These are phyloP conservation scores for Cinclus cinclus DNA, from an alignment of 2,113 vertebrate species.

Conservation along the genomic window DNA sequence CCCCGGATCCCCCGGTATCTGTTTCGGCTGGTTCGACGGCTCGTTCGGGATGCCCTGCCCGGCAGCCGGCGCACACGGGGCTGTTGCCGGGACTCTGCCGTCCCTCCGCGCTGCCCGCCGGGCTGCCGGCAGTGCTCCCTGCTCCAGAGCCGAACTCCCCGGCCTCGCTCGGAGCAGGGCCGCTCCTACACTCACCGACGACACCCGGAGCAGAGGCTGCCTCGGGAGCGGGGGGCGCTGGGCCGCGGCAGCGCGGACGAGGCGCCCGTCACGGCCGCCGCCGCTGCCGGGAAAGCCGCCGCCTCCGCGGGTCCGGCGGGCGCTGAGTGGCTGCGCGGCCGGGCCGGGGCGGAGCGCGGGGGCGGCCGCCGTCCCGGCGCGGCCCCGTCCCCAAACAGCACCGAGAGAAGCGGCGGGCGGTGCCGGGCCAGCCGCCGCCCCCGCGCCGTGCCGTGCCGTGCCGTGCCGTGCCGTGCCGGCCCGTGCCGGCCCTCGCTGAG, in stretches of 20 bases:
- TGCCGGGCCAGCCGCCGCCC: too few species aligned
- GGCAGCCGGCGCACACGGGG: neutral
- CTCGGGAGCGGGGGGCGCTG: neutral
- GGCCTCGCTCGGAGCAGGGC: neutral
- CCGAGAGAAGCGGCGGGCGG: too few species aligned
- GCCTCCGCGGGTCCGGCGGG: neutral
- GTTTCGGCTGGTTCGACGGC: accelerated
- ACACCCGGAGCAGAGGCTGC: neutral
- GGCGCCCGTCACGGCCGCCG: neutral
- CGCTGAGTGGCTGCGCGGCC: constrained; percentile 3
- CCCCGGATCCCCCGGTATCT: accelerated
- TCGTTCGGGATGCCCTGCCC: accelerated
- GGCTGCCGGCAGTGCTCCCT: accelerated
- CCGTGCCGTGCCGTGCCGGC: too few species aligned
- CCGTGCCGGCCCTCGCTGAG: too few species aligned
- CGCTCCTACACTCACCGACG: neutral
- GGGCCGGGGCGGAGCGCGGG: neutral
- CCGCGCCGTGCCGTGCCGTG: too few species aligned
- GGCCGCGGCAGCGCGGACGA: neutral
- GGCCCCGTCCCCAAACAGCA: too few species aligned
- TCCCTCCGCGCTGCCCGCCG: neutral
- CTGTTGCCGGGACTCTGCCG: neutral
- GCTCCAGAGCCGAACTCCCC: neutral
- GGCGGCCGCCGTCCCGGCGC: neutral
- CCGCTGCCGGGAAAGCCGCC: neutral